Percentiles rank a stretch among this genome's conserved stretches.
phyloP scores from a whole-genome alignment of 2,113 vertebrate species.

The Rousettus leschenaultii region DNA sequence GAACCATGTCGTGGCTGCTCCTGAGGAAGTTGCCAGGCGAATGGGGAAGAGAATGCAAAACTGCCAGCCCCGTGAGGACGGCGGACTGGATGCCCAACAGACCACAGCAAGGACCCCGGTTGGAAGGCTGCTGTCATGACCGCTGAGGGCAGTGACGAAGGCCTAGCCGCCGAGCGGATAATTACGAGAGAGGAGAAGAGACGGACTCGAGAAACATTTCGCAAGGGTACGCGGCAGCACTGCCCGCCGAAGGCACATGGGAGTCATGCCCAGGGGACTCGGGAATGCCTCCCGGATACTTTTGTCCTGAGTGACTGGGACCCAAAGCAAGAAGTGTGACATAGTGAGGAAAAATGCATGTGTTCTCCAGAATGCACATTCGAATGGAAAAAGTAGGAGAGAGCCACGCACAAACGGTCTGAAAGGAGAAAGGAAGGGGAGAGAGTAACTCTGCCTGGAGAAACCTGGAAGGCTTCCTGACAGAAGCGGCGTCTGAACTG shows the following conservation, averaged over 20 bases:
- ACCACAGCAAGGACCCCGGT: too few relatives aligned
- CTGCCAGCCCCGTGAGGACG: accelerated
- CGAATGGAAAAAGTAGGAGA: neutral
- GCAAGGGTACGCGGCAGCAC: neutral
- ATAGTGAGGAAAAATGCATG: neutral
- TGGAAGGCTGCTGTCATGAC: neutral
- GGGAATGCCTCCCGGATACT: neutral
- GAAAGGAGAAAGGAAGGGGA: neutral
- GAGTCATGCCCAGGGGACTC: neutral
- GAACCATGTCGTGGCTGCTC: neutral
- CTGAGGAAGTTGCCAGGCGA: neutral
- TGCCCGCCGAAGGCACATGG: accelerated
- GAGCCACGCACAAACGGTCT: neutral
- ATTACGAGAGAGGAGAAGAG: too few relatives aligned
- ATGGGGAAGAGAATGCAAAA: neutral
- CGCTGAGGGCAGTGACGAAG: neutral
- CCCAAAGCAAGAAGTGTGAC: neutral
- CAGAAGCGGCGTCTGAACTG: neutral
- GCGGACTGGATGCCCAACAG: neutral
- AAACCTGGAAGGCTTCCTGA: neutral
- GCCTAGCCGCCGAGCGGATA: neutral
- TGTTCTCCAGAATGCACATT: neutral
- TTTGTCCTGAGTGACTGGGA: neutral
- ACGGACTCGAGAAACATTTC: neutral
- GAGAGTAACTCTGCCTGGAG: neutral